These are phyloP conservation scores for Halcyon smyrnensis DNA, from an alignment of 2,797 vertebrate genomes.

Conservation along the genomic window DNA sequence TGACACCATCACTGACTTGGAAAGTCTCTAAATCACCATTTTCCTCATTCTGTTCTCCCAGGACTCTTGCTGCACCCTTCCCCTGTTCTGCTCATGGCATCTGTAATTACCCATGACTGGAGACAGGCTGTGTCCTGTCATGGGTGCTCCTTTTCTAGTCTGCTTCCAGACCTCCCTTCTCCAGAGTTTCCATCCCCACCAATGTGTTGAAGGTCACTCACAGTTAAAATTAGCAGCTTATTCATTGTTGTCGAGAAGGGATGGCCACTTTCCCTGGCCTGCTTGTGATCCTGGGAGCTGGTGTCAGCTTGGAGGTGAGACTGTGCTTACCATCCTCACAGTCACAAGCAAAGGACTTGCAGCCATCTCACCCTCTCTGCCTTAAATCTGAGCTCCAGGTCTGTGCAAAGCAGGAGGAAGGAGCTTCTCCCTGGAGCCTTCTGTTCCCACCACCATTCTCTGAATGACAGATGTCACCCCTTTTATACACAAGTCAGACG, in stretches of 20 bases:
- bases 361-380: neutral
- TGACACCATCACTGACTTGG: rapidly evolving
- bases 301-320: neutral
- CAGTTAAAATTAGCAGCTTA: constrained; percentile 30
- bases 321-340: rapidly evolving
- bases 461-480: neutral
- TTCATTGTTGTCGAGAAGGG: neutral
- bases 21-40: neutral
- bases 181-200: neutral
- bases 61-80: neutral
- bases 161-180: neutral
- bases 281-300: neutral
- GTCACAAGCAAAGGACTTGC: neutral
- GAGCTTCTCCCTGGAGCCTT: neutral
- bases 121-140: neutral
- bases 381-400: neutral
- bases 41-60: neutral
- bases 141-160: neutral
- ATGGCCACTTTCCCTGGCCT: neutral
- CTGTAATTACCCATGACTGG: neutral
- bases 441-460: neutral
- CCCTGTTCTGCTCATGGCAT: neutral
- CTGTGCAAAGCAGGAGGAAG: neutral
- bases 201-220: neutral
- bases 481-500: rapidly evolving